Conservation (phyloP, 2,888 invertebrate genomes). For the Aproaerema taeniolella region DNA sequence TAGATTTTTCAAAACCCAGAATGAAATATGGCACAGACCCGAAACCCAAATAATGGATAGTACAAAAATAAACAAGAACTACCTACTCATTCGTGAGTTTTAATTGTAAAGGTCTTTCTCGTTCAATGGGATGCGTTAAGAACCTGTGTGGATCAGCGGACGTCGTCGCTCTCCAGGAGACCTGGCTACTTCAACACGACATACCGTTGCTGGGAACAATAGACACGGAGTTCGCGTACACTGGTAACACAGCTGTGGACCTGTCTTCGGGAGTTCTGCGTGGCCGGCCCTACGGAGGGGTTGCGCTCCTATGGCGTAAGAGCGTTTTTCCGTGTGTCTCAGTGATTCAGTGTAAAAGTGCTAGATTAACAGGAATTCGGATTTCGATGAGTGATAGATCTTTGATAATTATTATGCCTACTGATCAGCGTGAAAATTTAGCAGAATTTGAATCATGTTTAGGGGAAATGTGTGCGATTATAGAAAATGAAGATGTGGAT, state of each 20-base stretch:
- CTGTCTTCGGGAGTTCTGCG: constrained; percentile 8
- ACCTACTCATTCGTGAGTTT: constrained; percentile 7
- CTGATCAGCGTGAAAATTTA: constrained; percentile 1
- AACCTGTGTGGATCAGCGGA: constrained; percentile 3
- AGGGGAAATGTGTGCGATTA: constrained; percentile 11
- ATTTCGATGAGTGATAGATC: not conserved
- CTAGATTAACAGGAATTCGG: constrained; percentile 14
- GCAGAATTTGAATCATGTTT: constrained; percentile 10
- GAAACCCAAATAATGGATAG: constrained; percentile 1
- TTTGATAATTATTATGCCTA: constrained; percentile 17
- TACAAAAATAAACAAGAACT: not conserved
- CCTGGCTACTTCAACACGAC: constrained; percentile 4
- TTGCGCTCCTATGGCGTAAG: constrained; percentile 16
- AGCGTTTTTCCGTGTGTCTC: constrained; percentile 10
- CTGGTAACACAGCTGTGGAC: constrained; percentile 10
- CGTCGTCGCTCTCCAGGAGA: constrained; percentile 3
- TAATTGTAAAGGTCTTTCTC: constrained; percentile 12
- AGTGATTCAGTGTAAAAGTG: constrained; percentile 15
- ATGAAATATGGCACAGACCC: not conserved
- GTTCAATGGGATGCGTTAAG: constrained; percentile 7
- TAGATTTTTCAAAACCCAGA: not conserved
- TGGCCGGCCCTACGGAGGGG: constrained; percentile 8
- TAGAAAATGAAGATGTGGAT: constrained; percentile 8
- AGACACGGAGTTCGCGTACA: constrained; percentile 6
- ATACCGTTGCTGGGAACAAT: constrained; percentile 2